Evolutionary conservation across 2,113 vertebrate genomes (phyloP), one percentile per base, ranked within the genome.

Genomic region (Ameiurus melas): DNA sequence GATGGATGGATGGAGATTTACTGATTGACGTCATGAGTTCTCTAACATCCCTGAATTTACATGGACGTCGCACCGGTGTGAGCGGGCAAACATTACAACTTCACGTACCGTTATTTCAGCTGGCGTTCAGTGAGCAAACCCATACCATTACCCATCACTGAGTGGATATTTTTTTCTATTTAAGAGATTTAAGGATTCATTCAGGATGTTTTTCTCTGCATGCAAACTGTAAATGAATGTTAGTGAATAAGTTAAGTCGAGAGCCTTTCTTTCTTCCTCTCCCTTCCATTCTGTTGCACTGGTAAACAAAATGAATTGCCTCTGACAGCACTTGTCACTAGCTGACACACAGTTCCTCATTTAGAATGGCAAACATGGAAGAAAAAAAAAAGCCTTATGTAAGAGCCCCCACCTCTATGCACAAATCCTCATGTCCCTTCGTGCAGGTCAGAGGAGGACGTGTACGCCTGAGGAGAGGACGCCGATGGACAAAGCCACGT

Each of bases 391-490:
- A 92, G 85, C 87, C 86, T 95, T 95, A 94, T 82, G 87, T 94
- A 95, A 96, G 92, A 25, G 75, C 71, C 83, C 86, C 86, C 81
- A 83, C 83, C 78, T 83, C 85, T 80, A 57, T 85, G 88, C 89
- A 81, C 82, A 53, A 92, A 90, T 91, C 90, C 92, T 92, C 39
- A 43, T 87, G 88, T 80, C 89, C 90, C 89, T 90, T 92, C 53
- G 57, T 86, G 86, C 83, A 88, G 95, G 94, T 95, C 93, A 95
- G 92, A 87, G 92, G 92, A 95, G 94, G 94, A 94, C 91, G 87
- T 14, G n/a, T 16, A 88, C 22, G 64, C 81, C 75, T 30, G 87
- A 39, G 86, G 87, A 82, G 57, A 62, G 43, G 71, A 82, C 85
- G 80, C 62, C 83, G 58, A 89, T 88, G 33, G 83, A 91, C 88